These are phyloP conservation scores for Melieria picta DNA, from an alignment of 2,888 invertebrate species.

Conservation along the genomic window DNA sequence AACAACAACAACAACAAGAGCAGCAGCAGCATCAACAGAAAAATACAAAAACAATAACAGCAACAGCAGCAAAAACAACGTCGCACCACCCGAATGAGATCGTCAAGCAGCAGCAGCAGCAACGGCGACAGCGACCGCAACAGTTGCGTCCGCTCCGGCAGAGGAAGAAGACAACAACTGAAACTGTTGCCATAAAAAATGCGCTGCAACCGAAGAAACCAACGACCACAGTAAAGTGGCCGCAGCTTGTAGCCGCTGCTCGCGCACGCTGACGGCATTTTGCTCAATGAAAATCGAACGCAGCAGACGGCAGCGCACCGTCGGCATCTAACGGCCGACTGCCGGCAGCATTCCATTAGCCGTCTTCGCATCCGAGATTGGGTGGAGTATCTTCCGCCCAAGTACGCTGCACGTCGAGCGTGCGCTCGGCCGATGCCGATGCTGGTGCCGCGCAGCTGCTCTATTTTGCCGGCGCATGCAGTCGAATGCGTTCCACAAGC, in stretches of 20 bases:
- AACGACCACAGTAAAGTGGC: background rate
- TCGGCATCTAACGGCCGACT: background rate
- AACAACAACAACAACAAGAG: slow-evolving; percentile 12
- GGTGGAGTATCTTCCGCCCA: slow-evolving; percentile 58
- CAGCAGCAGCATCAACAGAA: slow-evolving; percentile 36
- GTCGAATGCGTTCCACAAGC: slow-evolving; percentile 18
- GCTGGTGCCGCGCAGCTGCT: slow-evolving; percentile 26
- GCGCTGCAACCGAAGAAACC: slow-evolving; percentile 4
- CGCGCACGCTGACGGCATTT: background rate
- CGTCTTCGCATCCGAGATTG: slow-evolving; percentile 58
- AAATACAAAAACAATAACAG: slow-evolving; percentile 32
- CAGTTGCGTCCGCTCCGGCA: background rate
- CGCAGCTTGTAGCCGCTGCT: too few relatives aligned
- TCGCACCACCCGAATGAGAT: slow-evolving; percentile 39
- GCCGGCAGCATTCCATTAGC: slow-evolving; percentile 6
- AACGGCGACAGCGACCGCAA: slow-evolving; percentile 34
- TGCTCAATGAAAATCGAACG: slow-evolving; percentile 14
- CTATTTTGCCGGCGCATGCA: slow-evolving; percentile 1
- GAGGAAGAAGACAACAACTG: slow-evolving; percentile 28
- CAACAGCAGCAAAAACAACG: slow-evolving; percentile 16
- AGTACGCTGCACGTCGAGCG: slow-evolving; percentile 40
- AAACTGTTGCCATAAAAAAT: slow-evolving; percentile 41
- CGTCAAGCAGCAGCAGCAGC: slow-evolving; percentile 32
- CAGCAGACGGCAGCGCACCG: background rate
- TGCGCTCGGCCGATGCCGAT: slow-evolving; percentile 34